Base-by-base conservation (phyloP, 2,888 invertebrate species). In the Drosophila tripunctata region DNA sequence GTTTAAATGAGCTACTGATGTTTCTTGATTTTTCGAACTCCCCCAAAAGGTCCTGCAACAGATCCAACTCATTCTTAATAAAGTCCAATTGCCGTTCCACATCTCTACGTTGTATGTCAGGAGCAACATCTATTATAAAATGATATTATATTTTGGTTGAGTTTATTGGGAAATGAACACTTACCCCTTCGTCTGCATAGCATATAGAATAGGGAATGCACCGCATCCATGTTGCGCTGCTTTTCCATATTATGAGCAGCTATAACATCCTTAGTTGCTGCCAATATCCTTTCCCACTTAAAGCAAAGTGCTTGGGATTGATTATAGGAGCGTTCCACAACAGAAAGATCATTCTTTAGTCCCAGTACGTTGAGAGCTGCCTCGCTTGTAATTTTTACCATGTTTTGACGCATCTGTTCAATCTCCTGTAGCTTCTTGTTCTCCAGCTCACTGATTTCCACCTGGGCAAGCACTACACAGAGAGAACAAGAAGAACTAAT, bases 381-480 rank as follows among this genome's bases (percentile, higher is more conserved):
- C 24, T 91, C 90, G 51, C 89, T 90, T 0, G 90, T 89, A 17
- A 90, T 73, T 52, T 89, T 88, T 0, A 91, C 77, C 89, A 92
- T 91, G 5, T 81, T 69, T 30, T 85, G 78, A n/a, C 90, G 89
- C 84, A 91, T 87, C 5, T 87, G 72, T 61, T 91, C 92, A 27
- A 92, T 91, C 62, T 89, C 86, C 48, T 82, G 71, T 0, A 89
- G 55, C 45, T 89, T 90, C 33, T 79, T 48, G 5, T 81, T 76
- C 62, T 90, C 89, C 63, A 90, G 67, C 4, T 89, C 77, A 1
- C 70, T 68, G 24, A 92, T 90, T 67, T 92, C 91, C 3, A 87
- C 79, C 51, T 91, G 91, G 1, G 91, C 89, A 1, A 91, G 67
- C 91, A 91, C 92, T 92, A n/a, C n/a, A n/a, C n/a, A n/a, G n/a